A percentile compares a stretch with the other conserved stretches of the same genome.
phyloP scores from a whole-genome alignment of 2,888 invertebrate species.

The Hermaeophaga mercurialis region DNA sequence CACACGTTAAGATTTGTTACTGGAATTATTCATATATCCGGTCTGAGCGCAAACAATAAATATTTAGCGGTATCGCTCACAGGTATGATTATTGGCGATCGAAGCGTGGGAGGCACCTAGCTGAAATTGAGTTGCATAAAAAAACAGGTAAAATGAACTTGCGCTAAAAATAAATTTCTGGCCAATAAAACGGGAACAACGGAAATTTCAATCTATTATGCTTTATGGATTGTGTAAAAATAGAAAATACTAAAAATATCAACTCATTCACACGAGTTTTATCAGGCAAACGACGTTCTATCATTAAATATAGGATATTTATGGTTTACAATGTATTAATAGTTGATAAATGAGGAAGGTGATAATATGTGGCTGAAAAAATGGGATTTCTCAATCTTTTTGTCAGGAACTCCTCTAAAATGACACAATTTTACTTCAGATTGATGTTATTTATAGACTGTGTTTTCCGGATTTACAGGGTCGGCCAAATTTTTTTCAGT shows the following conservation, averaged over 20 bases:
- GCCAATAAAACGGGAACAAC: slow-evolving; percentile 34
- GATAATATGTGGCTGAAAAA: background rate
- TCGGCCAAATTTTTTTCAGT: too few relatives aligned
- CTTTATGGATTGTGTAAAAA: slow-evolving; percentile 33
- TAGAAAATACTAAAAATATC: slow-evolving; percentile 33
- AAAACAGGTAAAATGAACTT: slow-evolving; percentile 26
- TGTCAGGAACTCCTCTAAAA: background rate
- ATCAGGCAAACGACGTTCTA: slow-evolving; percentile 30
- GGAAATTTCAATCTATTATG: slow-evolving; percentile 32
- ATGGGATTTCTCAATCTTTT: background rate
- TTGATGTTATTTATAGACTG: too few relatives aligned
- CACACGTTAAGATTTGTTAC: too few relatives aligned
- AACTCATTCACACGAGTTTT: slow-evolving; percentile 30
- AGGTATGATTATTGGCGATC: slow-evolving; percentile 1
- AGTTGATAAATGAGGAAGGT: slow-evolving; percentile 4
- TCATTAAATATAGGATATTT: slow-evolving; percentile 31
- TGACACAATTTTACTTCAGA: too few relatives aligned
- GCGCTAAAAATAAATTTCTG: slow-evolving; percentile 26
- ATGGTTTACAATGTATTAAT: slow-evolving; percentile 27
- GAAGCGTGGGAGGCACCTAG: slow-evolving; percentile 4
- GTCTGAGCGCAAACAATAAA: background rate
- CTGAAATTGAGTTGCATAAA: slow-evolving; percentile 15
- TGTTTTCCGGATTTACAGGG: too few relatives aligned
- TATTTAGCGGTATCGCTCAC: background rate
- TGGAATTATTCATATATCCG: too few relatives aligned